These are phyloP conservation scores for Aricia agestis DNA, from an alignment of 1,140 invertebrate species.

Conservation along the genomic window DNA sequence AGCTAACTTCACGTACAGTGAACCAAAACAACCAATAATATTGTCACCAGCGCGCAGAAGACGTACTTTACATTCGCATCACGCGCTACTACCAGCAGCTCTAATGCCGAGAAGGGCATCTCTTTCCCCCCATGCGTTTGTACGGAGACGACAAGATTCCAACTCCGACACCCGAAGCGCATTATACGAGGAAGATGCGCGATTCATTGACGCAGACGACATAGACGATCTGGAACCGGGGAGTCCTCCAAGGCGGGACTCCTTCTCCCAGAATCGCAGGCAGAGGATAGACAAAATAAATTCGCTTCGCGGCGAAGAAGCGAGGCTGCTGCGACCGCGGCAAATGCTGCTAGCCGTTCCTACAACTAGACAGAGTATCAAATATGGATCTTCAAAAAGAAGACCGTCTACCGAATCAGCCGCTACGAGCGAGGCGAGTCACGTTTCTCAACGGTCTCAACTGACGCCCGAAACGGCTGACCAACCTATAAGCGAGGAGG, in stretches of 20 bases:
- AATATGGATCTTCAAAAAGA: slow-evolving; percentile 45
- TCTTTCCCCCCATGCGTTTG: slow-evolving; percentile 66
- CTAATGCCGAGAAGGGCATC: slow-evolving; percentile 59
- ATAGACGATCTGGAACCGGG: slow-evolving; percentile 62
- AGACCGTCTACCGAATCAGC: slow-evolving; percentile 55
- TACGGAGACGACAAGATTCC: slow-evolving; percentile 65
- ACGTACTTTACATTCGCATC: slow-evolving; percentile 66
- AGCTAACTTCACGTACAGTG: slow-evolving; percentile 83
- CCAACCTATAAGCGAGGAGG: slow-evolving; percentile 59
- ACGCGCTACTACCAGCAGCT: slow-evolving; percentile 56
- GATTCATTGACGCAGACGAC: slow-evolving; percentile 73
- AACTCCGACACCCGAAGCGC: slow-evolving; percentile 60
- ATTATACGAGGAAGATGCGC: slow-evolving; percentile 71
- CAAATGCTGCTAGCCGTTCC: slow-evolving; percentile 58
- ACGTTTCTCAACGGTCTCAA: slow-evolving; percentile 40
- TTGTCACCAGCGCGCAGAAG: slow-evolving; percentile 60
- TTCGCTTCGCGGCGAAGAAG: slow-evolving; percentile 60
- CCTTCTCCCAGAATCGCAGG: slow-evolving; percentile 58
- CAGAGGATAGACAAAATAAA: slow-evolving; percentile 63
- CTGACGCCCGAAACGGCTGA: slow-evolving; percentile 40
- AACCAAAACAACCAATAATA: slow-evolving; percentile 70
- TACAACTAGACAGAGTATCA: slow-evolving; percentile 47
- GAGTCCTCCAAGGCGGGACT: slow-evolving; percentile 55
- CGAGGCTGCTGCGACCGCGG: slow-evolving; percentile 54
- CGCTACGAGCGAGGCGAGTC: slow-evolving; percentile 43